phyloP scores from a whole-genome alignment of 92 coral and sea anemone genomes.

The Plumapathes pennacea region DNA sequence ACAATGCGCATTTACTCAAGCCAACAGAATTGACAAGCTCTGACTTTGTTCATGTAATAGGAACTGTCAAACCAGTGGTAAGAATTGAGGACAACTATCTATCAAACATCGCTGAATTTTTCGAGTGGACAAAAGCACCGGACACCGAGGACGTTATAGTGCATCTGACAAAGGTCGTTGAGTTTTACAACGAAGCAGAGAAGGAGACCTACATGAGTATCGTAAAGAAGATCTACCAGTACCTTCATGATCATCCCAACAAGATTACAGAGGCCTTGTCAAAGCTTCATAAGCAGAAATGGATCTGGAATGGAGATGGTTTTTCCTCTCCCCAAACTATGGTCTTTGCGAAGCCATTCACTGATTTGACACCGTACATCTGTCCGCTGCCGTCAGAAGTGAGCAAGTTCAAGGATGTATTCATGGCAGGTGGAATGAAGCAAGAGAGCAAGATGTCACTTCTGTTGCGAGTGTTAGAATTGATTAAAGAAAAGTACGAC shows the following conservation, averaged over 20 bases:
- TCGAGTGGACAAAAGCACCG: constrained; percentile 53
- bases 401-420: constrained; percentile 20
- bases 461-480: constrained; percentile 45
- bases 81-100: not conserved
- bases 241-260: not conserved
- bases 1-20: constrained; percentile 13
- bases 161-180: constrained; percentile 42
- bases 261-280: constrained; percentile 9
- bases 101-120: constrained; percentile 24
- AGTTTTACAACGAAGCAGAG: constrained; percentile 35
- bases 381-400: constrained; percentile 55
- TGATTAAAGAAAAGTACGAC: constrained; percentile 59
- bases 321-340: constrained; percentile 55
- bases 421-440: constrained; percentile 53
- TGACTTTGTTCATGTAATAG: constrained; percentile 36
- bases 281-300: constrained; percentile 6
- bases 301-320: constrained; percentile 87
- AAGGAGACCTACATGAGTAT: constrained; percentile 47
- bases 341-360: constrained; percentile 28
- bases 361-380: constrained; percentile 64
- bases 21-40: constrained; percentile 45
- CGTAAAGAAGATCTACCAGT: constrained; percentile 45
- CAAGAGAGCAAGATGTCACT: constrained; percentile 25
- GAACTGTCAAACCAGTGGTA: constrained; percentile 45
- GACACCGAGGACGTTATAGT: constrained; percentile 31